These are phyloP conservation scores for Pangasius krempfi DNA, from an alignment of 2,797 vertebrate species.

Conservation along the genomic window DNA sequence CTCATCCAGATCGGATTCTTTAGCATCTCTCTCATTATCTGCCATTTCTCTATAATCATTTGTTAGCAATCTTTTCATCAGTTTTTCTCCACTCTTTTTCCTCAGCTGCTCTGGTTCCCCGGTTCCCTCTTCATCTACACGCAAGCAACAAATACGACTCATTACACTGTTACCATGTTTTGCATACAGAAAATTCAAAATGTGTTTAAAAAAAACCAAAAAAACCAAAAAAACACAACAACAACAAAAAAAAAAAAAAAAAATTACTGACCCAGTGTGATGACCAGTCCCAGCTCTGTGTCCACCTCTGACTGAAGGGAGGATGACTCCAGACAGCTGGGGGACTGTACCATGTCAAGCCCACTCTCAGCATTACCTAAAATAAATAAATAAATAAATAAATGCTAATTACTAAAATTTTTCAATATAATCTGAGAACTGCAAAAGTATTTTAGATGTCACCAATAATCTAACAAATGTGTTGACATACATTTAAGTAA, in stretches of 20 bases:
- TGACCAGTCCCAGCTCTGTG: constrained; percentile 60
- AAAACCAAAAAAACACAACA: neutral
- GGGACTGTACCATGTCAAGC: neutral
- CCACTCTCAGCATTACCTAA: constrained; percentile 24
- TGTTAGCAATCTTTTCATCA: constrained; percentile 63
- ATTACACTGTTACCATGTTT: neutral
- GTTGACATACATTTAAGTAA: neutral
- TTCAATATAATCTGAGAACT: neutral
- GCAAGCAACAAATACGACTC: neutral
- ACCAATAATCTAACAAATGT: neutral
- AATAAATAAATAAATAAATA: neutral
- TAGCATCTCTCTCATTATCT: neutral
- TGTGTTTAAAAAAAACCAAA: too few relatives aligned
- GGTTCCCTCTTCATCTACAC: constrained; percentile 53
- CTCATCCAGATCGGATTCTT: constrained; percentile 43
- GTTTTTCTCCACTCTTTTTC: constrained; percentile 38
- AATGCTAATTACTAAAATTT: neutral
- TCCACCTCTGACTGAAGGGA: constrained; percentile 53
- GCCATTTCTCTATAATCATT: constrained; percentile 48
- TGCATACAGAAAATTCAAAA: neutral
- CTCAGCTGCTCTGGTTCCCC: constrained; percentile 25
- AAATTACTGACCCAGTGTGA: constrained; percentile 59
- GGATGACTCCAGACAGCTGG: constrained; percentile 42
- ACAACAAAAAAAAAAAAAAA: neutral
- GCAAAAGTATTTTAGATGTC: neutral